phyloP scores from a whole-genome alignment of 2,797 vertebrate species.

The Rallus crepitans region DNA sequence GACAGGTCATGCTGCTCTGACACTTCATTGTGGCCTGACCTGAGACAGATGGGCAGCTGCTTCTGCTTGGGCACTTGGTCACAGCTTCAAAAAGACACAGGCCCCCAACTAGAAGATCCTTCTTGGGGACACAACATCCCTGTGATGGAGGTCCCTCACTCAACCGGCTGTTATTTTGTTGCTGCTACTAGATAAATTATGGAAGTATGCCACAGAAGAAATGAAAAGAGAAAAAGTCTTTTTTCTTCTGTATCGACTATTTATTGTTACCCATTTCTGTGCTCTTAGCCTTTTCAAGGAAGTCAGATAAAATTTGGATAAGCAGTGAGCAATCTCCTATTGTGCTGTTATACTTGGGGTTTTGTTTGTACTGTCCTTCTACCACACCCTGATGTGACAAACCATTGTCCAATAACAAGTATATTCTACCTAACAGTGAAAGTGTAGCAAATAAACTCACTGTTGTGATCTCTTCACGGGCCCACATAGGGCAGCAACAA shows the following conservation, averaged over 20 bases:
- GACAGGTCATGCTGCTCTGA: background rate
- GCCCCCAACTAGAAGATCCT: fast-evolving
- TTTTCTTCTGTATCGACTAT: background rate
- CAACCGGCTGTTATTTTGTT: background rate
- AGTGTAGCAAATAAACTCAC: background rate
- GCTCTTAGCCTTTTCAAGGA: background rate
- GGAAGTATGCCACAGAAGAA: background rate
- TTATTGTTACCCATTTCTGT: background rate
- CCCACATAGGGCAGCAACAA: background rate
- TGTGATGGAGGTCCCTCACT: background rate
- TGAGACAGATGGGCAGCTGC: background rate
- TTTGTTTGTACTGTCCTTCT: background rate
- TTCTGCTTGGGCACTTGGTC: background rate
- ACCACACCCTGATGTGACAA: background rate
- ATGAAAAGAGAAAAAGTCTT: background rate
- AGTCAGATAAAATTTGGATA: background rate
- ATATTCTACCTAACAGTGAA: background rate
- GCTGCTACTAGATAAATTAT: background rate
- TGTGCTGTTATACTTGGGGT: background rate
- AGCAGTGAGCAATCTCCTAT: background rate
- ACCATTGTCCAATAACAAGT: background rate
- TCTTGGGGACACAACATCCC: fast-evolving
- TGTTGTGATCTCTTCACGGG: background rate
- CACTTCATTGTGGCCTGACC: background rate
- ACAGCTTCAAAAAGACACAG: background rate